A percentile compares a stretch with the other conserved stretches of the same genome.
phyloP scores from a whole-genome alignment of 23 tunicate genomes.

The Trididemnum clinides region DNA sequence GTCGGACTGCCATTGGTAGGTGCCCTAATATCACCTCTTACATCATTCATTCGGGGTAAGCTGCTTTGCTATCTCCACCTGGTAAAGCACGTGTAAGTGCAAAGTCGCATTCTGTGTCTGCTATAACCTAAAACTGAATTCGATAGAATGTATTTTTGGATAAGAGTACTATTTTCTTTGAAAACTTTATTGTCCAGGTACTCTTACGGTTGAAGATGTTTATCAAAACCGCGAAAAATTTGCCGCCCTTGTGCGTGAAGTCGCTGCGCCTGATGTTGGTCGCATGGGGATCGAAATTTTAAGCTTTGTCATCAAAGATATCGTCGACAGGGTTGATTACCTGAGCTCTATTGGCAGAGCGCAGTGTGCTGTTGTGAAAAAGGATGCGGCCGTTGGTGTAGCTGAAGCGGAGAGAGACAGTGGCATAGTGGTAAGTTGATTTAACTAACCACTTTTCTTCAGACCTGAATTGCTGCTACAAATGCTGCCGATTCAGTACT shows the following conservation, averaged over 20 bases:
- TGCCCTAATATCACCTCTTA: too few species aligned
- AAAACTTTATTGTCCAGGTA: neutral
- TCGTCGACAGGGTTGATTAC: slow-evolving; percentile 81
- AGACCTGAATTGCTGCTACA: too few species aligned
- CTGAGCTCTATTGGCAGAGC: slow-evolving; percentile 89
- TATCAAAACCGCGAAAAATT: slow-evolving; percentile 91
- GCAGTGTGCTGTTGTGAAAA: slow-evolving; percentile 85
- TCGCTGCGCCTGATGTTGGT: slow-evolving; percentile 95
- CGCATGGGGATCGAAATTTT: slow-evolving; percentile 96
- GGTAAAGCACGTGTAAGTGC: too few species aligned
- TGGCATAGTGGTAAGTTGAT: slow-evolving; percentile 60
- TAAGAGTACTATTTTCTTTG: too few species aligned
- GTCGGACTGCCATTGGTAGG: too few species aligned
- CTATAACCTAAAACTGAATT: too few species aligned
- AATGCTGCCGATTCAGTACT: too few species aligned
- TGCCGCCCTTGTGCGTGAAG: slow-evolving; percentile 93
- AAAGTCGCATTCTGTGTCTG: too few species aligned
- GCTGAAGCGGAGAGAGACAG: slow-evolving; percentile 81
- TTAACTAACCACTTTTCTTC: too few species aligned
- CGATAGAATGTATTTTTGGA: too few species aligned
- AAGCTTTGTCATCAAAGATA: slow-evolving; percentile 97
- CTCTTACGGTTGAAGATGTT: slow-evolving; percentile 46
- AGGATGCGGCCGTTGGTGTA: slow-evolving; percentile 82
- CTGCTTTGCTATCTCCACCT: too few species aligned
- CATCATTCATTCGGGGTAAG: too few species aligned